A percentile compares a stretch with the other conserved stretches of the same genome.
These are phyloP conservation scores for Poeciliopsis infans DNA, from an alignment of 2,797 vertebrate species.

Conservation along the genomic window DNA sequence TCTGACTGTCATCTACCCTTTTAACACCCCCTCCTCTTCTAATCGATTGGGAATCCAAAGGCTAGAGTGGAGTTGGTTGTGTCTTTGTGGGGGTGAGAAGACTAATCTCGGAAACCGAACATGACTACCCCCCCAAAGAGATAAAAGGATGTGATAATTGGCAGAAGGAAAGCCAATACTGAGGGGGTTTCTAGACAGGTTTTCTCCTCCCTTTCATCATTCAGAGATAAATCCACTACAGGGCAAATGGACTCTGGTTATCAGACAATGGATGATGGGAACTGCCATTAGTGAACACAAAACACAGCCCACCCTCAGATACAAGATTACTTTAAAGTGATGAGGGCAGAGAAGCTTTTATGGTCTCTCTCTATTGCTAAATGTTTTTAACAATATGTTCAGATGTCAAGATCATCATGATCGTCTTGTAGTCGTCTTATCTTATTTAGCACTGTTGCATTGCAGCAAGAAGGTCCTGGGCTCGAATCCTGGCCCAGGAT, in stretches of 20 bases:
- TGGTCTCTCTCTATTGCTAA: background rate
- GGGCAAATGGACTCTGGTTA: slow-evolving; percentile 41
- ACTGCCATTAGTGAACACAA: background rate
- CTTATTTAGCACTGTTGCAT: background rate
- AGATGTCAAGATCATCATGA: background rate
- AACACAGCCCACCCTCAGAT: background rate
- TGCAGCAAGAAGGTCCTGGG: no score
- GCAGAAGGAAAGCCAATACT: slow-evolving; percentile 26
- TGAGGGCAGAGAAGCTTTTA: background rate
- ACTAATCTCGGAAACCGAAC: slow-evolving; percentile 26
- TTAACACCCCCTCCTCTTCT: slow-evolving; percentile 53
- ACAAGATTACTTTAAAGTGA: background rate
- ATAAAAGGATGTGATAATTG: slow-evolving; percentile 67
- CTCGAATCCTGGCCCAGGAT: no score
- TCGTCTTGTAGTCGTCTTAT: background rate
- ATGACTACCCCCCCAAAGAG: slow-evolving; percentile 4
- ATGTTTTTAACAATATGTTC: background rate
- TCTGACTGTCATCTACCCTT: slow-evolving; percentile 64
- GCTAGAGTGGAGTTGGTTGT: background rate
- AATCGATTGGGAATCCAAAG: slow-evolving; percentile 71
- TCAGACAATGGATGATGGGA: slow-evolving; percentile 8
- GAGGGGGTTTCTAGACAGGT: slow-evolving; percentile 13
- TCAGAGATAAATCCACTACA: slow-evolving; percentile 17
- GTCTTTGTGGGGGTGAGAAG: slow-evolving; percentile 19
- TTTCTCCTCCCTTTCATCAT: slow-evolving; percentile 37